These are phyloP conservation scores for Allophyes oxyacanthae DNA, from an alignment of 2,888 invertebrate genomes.

Conservation along the genomic window DNA sequence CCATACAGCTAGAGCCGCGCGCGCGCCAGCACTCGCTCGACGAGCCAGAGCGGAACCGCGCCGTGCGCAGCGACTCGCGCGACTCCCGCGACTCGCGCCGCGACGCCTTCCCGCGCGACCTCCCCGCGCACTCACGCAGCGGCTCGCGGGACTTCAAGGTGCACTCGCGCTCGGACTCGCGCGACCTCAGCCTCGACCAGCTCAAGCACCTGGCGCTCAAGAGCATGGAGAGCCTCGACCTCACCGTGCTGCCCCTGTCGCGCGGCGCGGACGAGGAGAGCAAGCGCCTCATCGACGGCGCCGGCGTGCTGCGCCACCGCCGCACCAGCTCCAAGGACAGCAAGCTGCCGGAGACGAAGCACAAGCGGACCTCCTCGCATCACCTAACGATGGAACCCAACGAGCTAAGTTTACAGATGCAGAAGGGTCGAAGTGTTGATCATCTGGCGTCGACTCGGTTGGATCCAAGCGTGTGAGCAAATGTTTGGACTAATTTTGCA, in stretches of 20 bases:
- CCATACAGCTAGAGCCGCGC: conserved; percentile 90
- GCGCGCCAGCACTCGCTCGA: conserved; percentile 80
- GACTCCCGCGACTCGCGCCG: conserved; percentile 62
- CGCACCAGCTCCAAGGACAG: conserved; percentile 90
- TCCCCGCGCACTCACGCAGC: conserved; percentile 67
- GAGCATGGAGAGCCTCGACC: conserved; percentile 84
- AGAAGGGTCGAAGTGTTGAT: conserved; percentile 84
- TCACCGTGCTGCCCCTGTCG: conserved; percentile 77
- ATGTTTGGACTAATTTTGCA: neutral
- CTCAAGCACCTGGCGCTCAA: conserved; percentile 83
- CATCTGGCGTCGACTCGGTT: conserved; percentile 71
- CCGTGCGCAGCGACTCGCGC: conserved; percentile 69
- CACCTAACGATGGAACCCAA: conserved; percentile 83
- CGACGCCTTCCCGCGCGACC: conserved; percentile 65
- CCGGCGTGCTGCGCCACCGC: conserved; percentile 88
- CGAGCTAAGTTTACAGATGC: conserved; percentile 75
- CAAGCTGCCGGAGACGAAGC: conserved; percentile 71
- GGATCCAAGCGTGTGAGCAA: conserved; percentile 71
- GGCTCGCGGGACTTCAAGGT: conserved; percentile 78
- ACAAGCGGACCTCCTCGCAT: conserved; percentile 86
- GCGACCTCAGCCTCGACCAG: conserved; percentile 84
- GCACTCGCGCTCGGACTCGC: conserved; percentile 88
- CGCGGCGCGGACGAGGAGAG: conserved; percentile 83
- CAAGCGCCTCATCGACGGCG: conserved; percentile 81
- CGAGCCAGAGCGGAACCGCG: conserved; percentile 68